Evolutionary conservation across 2,888 invertebrate genomes (phyloP), one percentile per base, ranked within the genome.

Genomic region (Auanema sp.): DNA sequence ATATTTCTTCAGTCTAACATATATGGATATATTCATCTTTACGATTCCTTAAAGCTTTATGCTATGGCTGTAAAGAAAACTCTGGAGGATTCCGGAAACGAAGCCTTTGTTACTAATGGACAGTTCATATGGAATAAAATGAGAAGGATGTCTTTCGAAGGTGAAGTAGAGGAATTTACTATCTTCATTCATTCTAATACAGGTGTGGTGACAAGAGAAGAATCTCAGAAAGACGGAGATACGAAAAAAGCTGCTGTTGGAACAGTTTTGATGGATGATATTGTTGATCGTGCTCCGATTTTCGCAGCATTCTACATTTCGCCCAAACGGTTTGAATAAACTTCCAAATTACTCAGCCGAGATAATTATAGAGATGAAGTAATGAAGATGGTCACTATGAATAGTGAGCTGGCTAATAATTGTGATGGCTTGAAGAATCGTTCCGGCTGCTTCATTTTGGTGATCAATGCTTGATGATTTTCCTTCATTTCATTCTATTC

Each of bases 281-380:
- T 81, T 47, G 80, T 77, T 18, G 81, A 81, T 60, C 60, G 81
- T 16, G 80, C 81, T 0, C 81, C 80, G 4, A 71, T 78, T 24
- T 81, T 80, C 55, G 79, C 78, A 0, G 81, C 81, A 14, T 81
- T 81, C 66, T 81, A 68, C 63, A 78, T 82, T 1, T 69, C 78
- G 0, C 80, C 81, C 6, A 79, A 75, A 44, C 69, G 64, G 64
- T 64, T 21, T 14, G n/a, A n/a, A n/a, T n/a, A n/a, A n/a, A n/a
- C n/a, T n/a, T n/a, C n/a, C n/a, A n/a, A 43, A 43, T 52, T 24
- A 50, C 44, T 56, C 41, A 18, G n/a, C 11, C 44, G 3, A 5
- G 10, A 6, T 18, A 6, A 11, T 42, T 58, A 5, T 18, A 63
- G 77, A 18, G 81, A 81, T 49, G 75, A 78, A 51, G 79, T 81